phyloP scores from a whole-genome alignment of 1,140 invertebrate species.

The Bombyx mandarina region DNA sequence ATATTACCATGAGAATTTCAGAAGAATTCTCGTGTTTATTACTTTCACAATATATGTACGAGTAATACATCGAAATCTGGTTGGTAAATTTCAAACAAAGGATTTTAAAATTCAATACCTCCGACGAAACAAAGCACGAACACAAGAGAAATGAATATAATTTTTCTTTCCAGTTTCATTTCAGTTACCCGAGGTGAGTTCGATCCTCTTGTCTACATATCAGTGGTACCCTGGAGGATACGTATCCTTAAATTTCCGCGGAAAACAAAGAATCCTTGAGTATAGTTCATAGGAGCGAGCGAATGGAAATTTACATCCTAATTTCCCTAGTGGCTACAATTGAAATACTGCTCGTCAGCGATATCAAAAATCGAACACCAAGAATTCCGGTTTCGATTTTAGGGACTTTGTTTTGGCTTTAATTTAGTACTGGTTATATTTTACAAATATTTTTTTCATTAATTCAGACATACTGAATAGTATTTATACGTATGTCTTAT shows the following conservation, averaged over 20 bases:
- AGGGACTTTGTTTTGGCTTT: no score
- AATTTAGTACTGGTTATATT: no score
- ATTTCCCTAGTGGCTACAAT: constrained; percentile 53
- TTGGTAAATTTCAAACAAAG: not conserved
- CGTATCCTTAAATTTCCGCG: constrained; percentile 60
- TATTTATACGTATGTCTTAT: no score
- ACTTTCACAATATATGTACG: not conserved
- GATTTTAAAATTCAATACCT: not conserved
- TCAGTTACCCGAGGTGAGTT: constrained; percentile 4
- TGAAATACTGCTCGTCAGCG: constrained; percentile 43
- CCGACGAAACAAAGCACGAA: not conserved
- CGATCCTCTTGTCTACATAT: constrained; percentile 12
- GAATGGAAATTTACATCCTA: constrained; percentile 66
- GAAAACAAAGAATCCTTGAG: constrained; percentile 64
- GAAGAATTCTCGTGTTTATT: not conserved
- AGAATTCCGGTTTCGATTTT: not conserved
- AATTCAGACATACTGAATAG: no score
- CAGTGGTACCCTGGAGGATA: constrained; percentile 29
- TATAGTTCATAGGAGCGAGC: constrained; percentile 44
- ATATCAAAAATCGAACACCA: constrained; percentile 42
- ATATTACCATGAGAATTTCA: no score
- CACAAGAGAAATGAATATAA: constrained; percentile 3
- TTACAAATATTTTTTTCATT: no score
- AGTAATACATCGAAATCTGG: not conserved
- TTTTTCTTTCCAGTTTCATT: constrained; percentile 1